Conservation (phyloP, 2,113 vertebrate species). For the Callipepla californica region DNA sequence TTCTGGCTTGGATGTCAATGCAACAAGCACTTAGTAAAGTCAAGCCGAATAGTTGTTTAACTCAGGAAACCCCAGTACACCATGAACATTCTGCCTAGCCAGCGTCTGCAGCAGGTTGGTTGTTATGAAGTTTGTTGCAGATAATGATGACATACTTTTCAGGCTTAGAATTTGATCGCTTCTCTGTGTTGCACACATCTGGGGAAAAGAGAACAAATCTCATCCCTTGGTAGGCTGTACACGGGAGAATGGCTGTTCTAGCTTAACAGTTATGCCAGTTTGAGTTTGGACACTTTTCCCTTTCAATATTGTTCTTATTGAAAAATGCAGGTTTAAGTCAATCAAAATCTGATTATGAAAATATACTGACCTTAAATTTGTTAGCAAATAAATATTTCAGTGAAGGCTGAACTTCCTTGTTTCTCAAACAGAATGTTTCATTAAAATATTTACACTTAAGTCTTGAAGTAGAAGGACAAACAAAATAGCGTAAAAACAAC, state of each 20-base stretch:
- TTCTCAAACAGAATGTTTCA: not conserved
- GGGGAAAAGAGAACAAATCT: not conserved
- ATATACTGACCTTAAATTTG: not conserved
- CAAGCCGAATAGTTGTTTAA: not conserved
- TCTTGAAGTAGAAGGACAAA: slow-evolving; percentile 36
- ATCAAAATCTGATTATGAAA: not conserved
- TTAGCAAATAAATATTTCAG: slow-evolving; percentile 10
- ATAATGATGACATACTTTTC: not conserved
- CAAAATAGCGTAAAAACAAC: not conserved
- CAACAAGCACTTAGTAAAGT: not conserved
- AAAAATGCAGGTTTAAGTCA: slow-evolving; percentile 15
- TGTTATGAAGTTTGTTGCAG: not conserved
- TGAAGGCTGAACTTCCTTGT: not conserved
- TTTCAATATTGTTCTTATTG: not conserved
- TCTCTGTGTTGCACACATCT: not conserved
- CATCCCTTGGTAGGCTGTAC: not conserved
- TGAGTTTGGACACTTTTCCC: not conserved
- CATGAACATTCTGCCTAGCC: not conserved
- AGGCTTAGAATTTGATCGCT: not conserved
- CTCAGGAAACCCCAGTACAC: not conserved
- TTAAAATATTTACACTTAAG: not conserved
- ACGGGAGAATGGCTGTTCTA: not conserved
- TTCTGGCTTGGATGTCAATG: not conserved
- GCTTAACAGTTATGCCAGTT: not conserved
- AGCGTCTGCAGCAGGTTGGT: not conserved